Evolutionary conservation across 2,797 vertebrate species (phyloP), one percentile per base, ranked within the genome.

Genomic region (Pangasius djambal): DNA sequence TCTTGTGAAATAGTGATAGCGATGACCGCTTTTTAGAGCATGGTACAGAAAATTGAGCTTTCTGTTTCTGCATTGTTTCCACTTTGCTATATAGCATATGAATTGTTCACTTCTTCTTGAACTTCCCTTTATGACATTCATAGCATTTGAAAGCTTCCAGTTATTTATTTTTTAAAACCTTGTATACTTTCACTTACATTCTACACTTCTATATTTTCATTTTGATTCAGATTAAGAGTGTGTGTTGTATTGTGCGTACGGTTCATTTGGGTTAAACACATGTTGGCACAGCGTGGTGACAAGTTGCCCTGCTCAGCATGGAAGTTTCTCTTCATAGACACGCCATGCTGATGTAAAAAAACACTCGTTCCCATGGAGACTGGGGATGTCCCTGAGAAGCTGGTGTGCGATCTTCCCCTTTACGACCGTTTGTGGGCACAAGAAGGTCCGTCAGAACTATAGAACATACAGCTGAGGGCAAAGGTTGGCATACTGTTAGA

Each of bases 41-140:
- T 77, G 77, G 20, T 37, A 12, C 8, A 57, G 52, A 79, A 79
- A 18, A 40, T 6, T 83, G 34, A 31, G 28, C 40, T 67, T 52
- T 85, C 2, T 69, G 3, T 50, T 55, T 63, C 52, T 34, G n/a
- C 52, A 59, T 59, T 20, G 77, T 57, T 81, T 59, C 63, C 28
- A 84, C 6, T 0, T 69, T n/a, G 44, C 25, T 85, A 2, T 28
- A 4, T 22, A 72, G n/a, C 65, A 70, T 28, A n/a, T 16, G 12
- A 48, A 63, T 83, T 70, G 22, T 69, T 70, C 70, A 16, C 57
- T 37, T 78, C 44, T 34, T 87, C n/a, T 48, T 48, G 81, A 69
- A 89, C 78, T 87, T 72, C 69, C 84, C 50, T 77, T 4, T 89
- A 52, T 92, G 40, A 88, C 69, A 90, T 31, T 88, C 25, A 90